phyloP scores from a whole-genome alignment of 2,888 invertebrate genomes.

The Epsilonema sp. region DNA sequence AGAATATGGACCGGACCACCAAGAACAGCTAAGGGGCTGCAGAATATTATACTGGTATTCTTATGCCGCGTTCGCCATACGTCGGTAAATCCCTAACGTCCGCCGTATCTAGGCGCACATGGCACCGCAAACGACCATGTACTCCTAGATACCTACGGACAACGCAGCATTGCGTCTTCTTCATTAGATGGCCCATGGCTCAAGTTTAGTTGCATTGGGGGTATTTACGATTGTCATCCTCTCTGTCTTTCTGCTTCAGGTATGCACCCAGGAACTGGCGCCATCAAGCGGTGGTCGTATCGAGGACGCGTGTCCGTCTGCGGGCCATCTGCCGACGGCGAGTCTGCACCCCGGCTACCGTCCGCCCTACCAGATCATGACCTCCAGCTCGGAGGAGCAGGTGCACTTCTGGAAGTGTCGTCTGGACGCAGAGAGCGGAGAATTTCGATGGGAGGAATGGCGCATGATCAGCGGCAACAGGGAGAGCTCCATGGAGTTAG shows the following conservation, averaged over 20 bases:
- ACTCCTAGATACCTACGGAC: too few relatives aligned
- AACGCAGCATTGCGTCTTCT: too few relatives aligned
- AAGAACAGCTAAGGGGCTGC: too few relatives aligned
- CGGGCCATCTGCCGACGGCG: slow-evolving; percentile 87
- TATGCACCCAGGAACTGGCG: slow-evolving; percentile 67
- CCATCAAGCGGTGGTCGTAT: slow-evolving; percentile 44
- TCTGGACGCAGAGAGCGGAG: slow-evolving; percentile 8
- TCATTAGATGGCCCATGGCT: too few relatives aligned
- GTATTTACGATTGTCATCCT: neutral
- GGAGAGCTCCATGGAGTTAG: slow-evolving; percentile 20
- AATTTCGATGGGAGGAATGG: slow-evolving; percentile 20
- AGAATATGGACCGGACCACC: too few relatives aligned
- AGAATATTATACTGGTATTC: too few relatives aligned
- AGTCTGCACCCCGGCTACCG: slow-evolving; percentile 97
- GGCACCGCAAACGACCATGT: too few relatives aligned
- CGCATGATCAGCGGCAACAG: slow-evolving; percentile 20
- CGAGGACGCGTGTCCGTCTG: slow-evolving; percentile 76
- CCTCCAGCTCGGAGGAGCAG: slow-evolving; percentile 81
- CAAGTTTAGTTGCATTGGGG: too few relatives aligned
- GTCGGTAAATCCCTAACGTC: too few relatives aligned
- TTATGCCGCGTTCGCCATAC: too few relatives aligned
- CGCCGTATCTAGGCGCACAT: too few relatives aligned
- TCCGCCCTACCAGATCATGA: slow-evolving; percentile 83
- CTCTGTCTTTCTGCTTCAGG: slow-evolving; percentile 36
- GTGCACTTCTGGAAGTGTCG: slow-evolving; percentile 41